Evolutionary conservation across 2,888 invertebrate species (phyloP).

Genomic region (Tetranychus truncatus): DNA sequence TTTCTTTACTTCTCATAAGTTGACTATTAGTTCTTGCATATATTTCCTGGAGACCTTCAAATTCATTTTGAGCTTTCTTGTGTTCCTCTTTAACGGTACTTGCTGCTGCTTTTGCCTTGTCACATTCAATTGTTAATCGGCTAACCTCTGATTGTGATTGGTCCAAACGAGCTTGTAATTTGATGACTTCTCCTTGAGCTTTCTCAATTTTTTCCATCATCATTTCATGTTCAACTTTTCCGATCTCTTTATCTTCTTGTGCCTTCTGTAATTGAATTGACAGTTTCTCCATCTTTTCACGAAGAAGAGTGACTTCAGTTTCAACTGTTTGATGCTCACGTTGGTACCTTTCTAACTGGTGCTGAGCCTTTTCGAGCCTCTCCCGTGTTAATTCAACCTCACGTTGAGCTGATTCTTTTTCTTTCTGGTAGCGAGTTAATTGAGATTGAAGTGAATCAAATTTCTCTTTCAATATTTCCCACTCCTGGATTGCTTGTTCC

Average conservation of each 20-base stretch:
- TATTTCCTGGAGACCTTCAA: constrained; percentile 64
- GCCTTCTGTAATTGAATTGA: constrained; percentile 54
- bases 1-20: constrained; percentile 63
- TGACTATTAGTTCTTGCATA: constrained; percentile 71
- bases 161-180: constrained; percentile 70
- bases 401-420: constrained; percentile 61
- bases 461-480: constrained; percentile 59
- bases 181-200: constrained; percentile 69
- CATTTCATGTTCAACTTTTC: constrained; percentile 77
- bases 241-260: constrained; percentile 65
- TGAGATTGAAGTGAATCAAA: constrained; percentile 62
- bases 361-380: constrained; percentile 57
- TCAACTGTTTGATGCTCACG: constrained; percentile 68
- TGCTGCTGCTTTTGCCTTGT: constrained; percentile 58
- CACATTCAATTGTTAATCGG: constrained; percentile 60
- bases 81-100: constrained; percentile 66
- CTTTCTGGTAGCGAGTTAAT: constrained; percentile 59
- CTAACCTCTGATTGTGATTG: constrained; percentile 71
- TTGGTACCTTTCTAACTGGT: constrained; percentile 37
- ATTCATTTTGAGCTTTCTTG: constrained; percentile 67
- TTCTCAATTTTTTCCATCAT: constrained; percentile 56
- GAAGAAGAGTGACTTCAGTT: constrained; percentile 63
- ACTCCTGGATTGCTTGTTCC: constrained; percentile 59
- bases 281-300: constrained; percentile 74
- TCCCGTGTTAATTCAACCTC: constrained; percentile 71